These are phyloP conservation scores for Microtus oregoni DNA, from an alignment of 2,113 vertebrate genomes.

Conservation along the genomic window DNA sequence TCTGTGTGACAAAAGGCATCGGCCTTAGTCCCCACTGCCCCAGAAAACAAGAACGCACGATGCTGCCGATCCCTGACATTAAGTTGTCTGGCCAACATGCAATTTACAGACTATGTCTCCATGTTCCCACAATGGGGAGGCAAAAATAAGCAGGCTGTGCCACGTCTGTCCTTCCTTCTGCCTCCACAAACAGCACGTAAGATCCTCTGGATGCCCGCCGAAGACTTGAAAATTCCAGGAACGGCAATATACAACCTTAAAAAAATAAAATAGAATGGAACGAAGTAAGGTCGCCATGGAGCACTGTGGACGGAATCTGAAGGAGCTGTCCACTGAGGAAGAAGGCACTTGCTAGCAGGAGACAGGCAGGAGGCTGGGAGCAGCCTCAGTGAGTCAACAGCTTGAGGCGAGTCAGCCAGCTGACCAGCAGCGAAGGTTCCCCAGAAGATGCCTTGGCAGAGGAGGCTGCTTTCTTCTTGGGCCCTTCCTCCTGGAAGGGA, in stretches of 20 bases:
- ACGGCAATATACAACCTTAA: background rate
- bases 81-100: background rate
- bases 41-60: background rate
- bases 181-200: background rate
- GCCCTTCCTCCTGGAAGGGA: conserved; percentile 91
- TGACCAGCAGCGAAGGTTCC: conserved; percentile 92
- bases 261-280: conserved; percentile 37
- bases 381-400: conserved; percentile 93
- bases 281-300: conserved; percentile 55
- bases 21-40: background rate
- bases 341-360: conserved; percentile 86
- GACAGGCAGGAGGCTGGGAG: conserved; percentile 63
- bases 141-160: background rate
- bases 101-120: background rate
- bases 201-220: background rate
- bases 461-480: conserved; percentile 84
- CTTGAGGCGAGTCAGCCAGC: conserved; percentile 93
- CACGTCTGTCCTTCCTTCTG: conserved; percentile 40
- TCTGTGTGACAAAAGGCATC: background rate
- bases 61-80: background rate
- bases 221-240: background rate
- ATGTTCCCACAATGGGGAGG: background rate
- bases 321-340: conserved; percentile 30
- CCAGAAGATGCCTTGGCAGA: conserved; percentile 83
- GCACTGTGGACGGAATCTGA: conserved; percentile 77